Percentiles rank a stretch among this genome's conserved stretches.
Conservation (phyloP, 2,797 vertebrate genomes). For the Phataginus tetradactyla region DNA sequence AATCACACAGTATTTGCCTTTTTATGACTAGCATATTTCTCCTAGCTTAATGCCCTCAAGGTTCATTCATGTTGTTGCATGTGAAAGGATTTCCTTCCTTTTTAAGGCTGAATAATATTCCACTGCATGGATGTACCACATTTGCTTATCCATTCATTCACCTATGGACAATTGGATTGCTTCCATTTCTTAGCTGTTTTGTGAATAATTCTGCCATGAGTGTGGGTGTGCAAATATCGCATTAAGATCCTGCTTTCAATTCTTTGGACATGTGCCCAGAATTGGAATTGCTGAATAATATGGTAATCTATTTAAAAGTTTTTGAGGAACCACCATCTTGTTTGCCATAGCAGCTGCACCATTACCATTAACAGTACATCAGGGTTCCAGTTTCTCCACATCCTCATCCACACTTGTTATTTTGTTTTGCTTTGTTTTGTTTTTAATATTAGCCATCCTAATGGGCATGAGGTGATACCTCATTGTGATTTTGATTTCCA, state of each 20-base stretch:
- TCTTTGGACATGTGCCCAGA: background rate
- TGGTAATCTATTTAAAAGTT: constrained; percentile 25
- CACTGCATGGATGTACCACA: background rate
- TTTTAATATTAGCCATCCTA: background rate
- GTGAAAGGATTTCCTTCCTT: background rate
- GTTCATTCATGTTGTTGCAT: background rate
- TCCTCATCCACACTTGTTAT: background rate
- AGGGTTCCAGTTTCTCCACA: background rate
- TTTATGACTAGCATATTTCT: background rate
- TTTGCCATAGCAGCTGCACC: background rate
- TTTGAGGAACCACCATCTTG: background rate
- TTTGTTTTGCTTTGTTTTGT: background rate
- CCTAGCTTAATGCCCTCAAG: background rate
- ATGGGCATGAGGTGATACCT: background rate
- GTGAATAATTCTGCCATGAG: background rate
- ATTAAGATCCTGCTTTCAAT: background rate
- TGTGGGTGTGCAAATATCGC: background rate
- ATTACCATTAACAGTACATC: background rate
- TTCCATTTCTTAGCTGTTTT: background rate
- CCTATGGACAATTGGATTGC: background rate
- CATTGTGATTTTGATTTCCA: background rate
- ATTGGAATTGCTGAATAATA: background rate
- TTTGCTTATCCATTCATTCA: background rate
- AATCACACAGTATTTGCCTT: background rate
- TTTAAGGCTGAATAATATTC: background rate